Conservation (phyloP, 2,797 vertebrate genomes). For the Xiphorhynchus erythropygius region DNA sequence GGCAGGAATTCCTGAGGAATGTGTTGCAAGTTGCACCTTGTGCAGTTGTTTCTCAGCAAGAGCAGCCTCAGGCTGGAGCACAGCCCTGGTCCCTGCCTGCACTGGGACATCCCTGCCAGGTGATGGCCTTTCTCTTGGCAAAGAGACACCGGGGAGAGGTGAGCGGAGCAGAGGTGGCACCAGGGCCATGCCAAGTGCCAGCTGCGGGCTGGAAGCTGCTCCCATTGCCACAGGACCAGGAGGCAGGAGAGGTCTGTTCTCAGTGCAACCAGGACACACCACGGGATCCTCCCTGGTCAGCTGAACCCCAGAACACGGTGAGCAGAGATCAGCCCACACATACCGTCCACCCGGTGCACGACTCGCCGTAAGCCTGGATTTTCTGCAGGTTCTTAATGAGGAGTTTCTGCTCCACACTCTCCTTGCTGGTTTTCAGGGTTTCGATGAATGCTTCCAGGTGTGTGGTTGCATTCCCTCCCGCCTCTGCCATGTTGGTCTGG, state of each 20-base stretch:
- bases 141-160: neutral
- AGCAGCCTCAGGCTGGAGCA: neutral
- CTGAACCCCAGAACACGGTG: rapidly evolving
- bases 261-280: neutral
- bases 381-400: neutral
- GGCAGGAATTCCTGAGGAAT: neutral
- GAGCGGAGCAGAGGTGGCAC: neutral
- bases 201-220: neutral
- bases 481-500: neutral
- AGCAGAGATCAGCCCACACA: neutral
- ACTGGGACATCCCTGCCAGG: rapidly evolving
- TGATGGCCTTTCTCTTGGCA: neutral
- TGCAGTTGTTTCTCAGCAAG: neutral
- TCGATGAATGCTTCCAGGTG: neutral
- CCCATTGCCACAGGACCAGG: rapidly evolving
- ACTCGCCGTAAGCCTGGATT: rapidly evolving
- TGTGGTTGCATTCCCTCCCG: rapidly evolving
- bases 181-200: neutral
- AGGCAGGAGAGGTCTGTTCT: neutral
- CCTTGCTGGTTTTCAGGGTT: neutral
- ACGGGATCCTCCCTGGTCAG: rapidly evolving
- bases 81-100: neutral
- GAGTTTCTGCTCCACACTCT: rapidly evolving
- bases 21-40: neutral
- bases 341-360: neutral